A percentile compares a stretch with the other conserved stretches of the same genome.
phyloP scores from a whole-genome alignment of 92 coral and sea anemone species.

The Anthopleura xanthogrammica region DNA sequence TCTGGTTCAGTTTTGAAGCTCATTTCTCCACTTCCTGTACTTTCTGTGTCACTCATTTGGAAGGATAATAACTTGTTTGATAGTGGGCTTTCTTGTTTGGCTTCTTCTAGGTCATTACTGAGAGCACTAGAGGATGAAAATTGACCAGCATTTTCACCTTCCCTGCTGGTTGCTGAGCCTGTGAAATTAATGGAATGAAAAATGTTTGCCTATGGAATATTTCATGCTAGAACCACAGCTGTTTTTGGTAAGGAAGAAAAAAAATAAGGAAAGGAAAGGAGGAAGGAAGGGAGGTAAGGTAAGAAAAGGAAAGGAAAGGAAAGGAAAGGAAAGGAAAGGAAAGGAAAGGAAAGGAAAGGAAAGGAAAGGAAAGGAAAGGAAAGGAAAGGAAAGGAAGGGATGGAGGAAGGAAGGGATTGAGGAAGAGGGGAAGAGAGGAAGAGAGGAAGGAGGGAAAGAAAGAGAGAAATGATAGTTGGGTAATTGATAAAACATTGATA shows the following conservation, averaged over 20 bases:
- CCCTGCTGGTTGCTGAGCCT: conserved; percentile 72
- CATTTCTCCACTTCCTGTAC: conserved; percentile 44
- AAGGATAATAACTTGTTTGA: conserved; percentile 7
- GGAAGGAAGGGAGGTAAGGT: not conserved
- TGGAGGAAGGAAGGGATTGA: not conserved
- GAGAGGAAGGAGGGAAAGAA: not conserved
- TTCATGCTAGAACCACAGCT: not conserved
- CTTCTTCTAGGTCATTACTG: conserved; percentile 39
- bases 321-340: not conserved
- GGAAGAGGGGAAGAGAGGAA: not conserved
- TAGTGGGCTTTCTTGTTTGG: conserved; percentile 26
- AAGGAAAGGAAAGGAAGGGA: not conserved
- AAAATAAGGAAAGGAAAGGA: not conserved
- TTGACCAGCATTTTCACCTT: conserved; percentile 71
- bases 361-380: no score
- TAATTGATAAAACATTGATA: not conserved
- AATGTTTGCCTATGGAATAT: not conserved
- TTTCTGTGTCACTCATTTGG: conserved; percentile 63
- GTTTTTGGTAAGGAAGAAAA: not conserved
- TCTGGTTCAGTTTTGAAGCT: conserved; percentile 39
- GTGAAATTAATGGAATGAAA: not conserved
- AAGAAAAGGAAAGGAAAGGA: not conserved
- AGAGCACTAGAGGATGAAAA: conserved; percentile 35
- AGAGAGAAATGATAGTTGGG: not conserved
- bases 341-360: not conserved